These are phyloP conservation scores for Leptonema lineaticorne DNA, from an alignment of 1,140 invertebrate genomes.

Conservation along the genomic window DNA sequence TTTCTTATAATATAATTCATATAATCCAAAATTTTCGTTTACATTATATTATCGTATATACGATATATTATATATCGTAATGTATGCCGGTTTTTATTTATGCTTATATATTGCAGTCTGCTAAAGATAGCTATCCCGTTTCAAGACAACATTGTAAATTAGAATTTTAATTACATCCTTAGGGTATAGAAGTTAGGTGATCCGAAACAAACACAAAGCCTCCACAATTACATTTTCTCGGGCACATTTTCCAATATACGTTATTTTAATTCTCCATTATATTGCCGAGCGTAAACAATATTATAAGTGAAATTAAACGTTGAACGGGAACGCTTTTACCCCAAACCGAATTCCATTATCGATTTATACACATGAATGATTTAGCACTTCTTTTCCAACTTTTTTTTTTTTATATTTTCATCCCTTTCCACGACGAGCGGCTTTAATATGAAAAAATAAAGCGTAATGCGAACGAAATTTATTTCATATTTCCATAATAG, in stretches of 20 bases:
- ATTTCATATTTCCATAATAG: constrained; percentile 28
- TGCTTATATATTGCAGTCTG: neutral
- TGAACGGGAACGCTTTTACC: neutral
- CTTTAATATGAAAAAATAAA: constrained; percentile 14
- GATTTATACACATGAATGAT: constrained; percentile 16
- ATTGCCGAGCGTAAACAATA: neutral
- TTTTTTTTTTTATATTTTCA: no score
- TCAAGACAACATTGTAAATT: constrained; percentile 17
- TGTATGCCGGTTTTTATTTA: neutral
- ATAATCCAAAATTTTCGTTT: no score
- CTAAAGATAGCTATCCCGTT: constrained; percentile 9
- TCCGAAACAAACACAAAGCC: constrained; percentile 20
- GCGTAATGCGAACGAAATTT: constrained; percentile 22
- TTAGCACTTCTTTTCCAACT: constrained; percentile 10
- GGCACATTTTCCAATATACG: neutral
- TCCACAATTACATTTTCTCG: constrained; percentile 4
- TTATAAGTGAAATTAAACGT: neutral
- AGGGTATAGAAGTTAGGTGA: constrained; percentile 21
- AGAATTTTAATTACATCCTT: constrained; percentile 28
- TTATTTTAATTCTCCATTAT: neutral
- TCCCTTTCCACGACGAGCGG: no score
- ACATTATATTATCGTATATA: no score
- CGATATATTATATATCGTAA: no score
- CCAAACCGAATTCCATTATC: constrained; percentile 1
- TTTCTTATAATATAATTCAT: no score